Evolutionary conservation across 1,140 invertebrate genomes (phyloP), one percentile per base, ranked within the genome.

Genomic region (Drosophila willistoni): DNA sequence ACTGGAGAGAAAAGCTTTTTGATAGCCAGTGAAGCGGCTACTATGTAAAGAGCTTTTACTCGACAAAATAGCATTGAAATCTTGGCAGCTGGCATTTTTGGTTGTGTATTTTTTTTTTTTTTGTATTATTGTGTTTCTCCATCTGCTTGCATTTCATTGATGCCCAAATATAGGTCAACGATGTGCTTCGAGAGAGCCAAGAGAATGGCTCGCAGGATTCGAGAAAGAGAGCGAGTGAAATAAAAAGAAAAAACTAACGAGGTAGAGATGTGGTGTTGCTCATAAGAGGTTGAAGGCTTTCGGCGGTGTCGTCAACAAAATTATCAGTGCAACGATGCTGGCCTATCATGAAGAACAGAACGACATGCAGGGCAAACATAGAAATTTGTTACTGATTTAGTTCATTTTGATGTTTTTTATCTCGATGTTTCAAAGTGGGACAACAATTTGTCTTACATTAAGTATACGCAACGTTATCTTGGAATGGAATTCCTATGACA

Each of bases 111-210:
- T 33, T 19, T 55, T 36, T 36, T 25, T 13, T n/a, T 33, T n/a
- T 10, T 12, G 10, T 13, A 3, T 9, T 54, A 65, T 54, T 34
- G 39, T 42, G 64, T 63, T 44, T 44, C 51, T 19, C 17, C 61
- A 71, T 64, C 57, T 77, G 66, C 57, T 81, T 68, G 68, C 74
- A 67, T 85, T 91, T 91, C 90, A 91, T 91, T 91, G 90, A 91
- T 91, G 90, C 82, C 76, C 68, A 87, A 91, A 91, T 91, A 91
- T 91, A 90, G 90, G 90, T 91, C 90, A 91, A 84, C 90, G 81
- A 78, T 71, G 76, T 90, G 77, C 70, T 81, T 56, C 65, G 69
- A 61, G 65, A 67, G 57, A 33, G 41, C 7, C 25, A 25, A 51
- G 44, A 51, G 44, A 47, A 17, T 47, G 17, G 44, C 44, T 47